Percentiles rank a stretch among this genome's conserved stretches.
phyloP scores from a whole-genome alignment of 2,113 vertebrate genomes.

The Cairina moschata region DNA sequence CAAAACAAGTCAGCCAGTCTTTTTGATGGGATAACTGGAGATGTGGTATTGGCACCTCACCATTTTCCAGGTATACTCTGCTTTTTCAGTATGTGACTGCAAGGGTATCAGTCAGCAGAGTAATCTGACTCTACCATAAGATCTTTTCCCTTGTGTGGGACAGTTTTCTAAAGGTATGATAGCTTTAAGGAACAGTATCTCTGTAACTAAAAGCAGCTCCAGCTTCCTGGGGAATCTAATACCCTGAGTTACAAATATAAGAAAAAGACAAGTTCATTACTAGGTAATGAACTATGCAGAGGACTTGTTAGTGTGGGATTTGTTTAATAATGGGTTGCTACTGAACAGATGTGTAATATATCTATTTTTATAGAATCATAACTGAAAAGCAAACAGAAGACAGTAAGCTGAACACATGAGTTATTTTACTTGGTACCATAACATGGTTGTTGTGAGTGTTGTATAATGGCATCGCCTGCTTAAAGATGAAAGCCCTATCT shows the following conservation, averaged over 20 bases:
- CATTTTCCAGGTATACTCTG: background rate
- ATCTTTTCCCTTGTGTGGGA: background rate
- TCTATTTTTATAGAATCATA: background rate
- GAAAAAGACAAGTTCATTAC: background rate
- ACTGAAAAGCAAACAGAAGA: background rate
- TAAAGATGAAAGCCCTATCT: background rate
- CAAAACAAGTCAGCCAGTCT: background rate
- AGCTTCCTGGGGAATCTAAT: background rate
- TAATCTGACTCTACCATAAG: background rate
- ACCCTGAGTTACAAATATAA: background rate
- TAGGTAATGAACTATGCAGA: background rate
- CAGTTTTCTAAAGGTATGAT: background rate
- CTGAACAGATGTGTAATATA: background rate
- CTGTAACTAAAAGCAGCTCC: background rate
- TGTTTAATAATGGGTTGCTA: background rate
- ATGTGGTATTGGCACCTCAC: rapidly evolving
- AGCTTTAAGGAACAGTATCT: background rate
- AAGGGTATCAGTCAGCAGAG: background rate
- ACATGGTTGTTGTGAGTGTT: background rate
- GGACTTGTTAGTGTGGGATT: background rate
- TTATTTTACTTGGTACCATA: background rate
- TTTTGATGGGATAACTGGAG: background rate
- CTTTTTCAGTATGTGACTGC: background rate
- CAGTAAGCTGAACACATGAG: background rate
- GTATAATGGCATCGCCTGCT: background rate